Base-by-base conservation (phyloP, 1,140 invertebrate species). In the Calephelis virginiensis region DNA sequence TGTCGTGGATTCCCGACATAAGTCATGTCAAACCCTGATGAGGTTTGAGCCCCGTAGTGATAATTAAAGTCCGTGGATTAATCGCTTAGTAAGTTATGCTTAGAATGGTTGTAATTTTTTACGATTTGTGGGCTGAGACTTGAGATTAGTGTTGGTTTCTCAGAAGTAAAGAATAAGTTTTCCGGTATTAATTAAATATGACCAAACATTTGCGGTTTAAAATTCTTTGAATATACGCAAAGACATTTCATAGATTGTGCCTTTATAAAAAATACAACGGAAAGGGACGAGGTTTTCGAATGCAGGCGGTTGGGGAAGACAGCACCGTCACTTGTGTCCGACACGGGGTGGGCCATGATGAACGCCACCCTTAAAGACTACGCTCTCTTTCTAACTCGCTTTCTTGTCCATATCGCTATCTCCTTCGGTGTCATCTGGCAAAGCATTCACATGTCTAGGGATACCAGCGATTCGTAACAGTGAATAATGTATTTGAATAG, bases 391-490 rank as follows among this genome's bases (percentile, higher is more conserved):
- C 83, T 66, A 53, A 71, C 81, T 9, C 75, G 45, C 72, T 13
- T 48, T 40, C 50, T 61, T n/a, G 8, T 63, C 49, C 46, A 69
- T 82, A 70, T 56, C 61, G 46, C 81, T 62, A 28, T 85, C 83
- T 65, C 75, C 53, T 67, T 74, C 74, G 53, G 74, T 80, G 85
- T 87, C 87, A 89, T 90, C 85, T 89, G 86, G 86, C 85, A 72
- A 79, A 75, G 77, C 83, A 74, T 75, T 85, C 82, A 84, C 78
- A 80, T 77, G 76, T 77, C 79, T 83, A 73, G 78, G 83, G 82
- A 73, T 72, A 87, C 85, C 85, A 86, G 77, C 83, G 85, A 90
- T 83, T 88, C 82, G 85, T 84, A 85, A 88, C 85, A 84, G 85
- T 87, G 85, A 86, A 85, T 90, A 89, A 87, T 86, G 80, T 85